A percentile compares a stretch with the other conserved stretches of the same genome.
Conservation (phyloP, 92 coral and sea anemone genomes). For the Heteractis magnifica region DNA sequence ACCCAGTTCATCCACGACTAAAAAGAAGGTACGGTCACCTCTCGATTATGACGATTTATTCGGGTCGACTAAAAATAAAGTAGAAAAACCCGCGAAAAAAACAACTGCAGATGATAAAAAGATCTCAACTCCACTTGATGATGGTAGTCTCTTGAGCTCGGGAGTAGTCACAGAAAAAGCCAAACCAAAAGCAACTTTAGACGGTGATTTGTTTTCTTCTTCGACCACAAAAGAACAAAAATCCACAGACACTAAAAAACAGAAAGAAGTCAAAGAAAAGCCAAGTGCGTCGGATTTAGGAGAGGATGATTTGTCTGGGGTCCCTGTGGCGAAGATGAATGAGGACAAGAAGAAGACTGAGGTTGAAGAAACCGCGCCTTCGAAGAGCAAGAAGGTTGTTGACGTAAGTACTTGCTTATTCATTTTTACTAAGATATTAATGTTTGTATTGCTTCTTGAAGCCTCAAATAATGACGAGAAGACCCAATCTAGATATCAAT, state of each 20-base stretch:
- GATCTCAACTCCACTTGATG: conserved; percentile 28
- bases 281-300: conserved; percentile 21
- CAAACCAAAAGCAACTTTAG: conserved; percentile 11
- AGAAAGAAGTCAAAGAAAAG: background rate
- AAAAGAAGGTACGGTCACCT: conserved; percentile 19
- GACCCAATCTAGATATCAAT: background rate
- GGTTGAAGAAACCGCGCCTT: background rate
- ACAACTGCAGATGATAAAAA: background rate
- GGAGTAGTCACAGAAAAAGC: background rate
- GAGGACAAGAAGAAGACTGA: conserved; percentile 29
- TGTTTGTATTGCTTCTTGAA: background rate
- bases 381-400: background rate
- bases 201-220: conserved; percentile 37
- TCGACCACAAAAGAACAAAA: conserved; percentile 25
- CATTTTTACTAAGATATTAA: background rate
- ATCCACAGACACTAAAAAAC: conserved; percentile 16
- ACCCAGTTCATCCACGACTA: background rate
- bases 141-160: background rate
- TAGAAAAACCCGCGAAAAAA: conserved; percentile 28
- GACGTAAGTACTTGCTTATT: background rate
- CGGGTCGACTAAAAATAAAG: conserved; percentile 14
- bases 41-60: conserved; percentile 43
- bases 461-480: background rate
- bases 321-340: conserved; percentile 37
- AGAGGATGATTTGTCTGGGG: conserved; percentile 72